Conservation (phyloP, 2,888 invertebrate species). For the Eucriotettix oculatus region DNA sequence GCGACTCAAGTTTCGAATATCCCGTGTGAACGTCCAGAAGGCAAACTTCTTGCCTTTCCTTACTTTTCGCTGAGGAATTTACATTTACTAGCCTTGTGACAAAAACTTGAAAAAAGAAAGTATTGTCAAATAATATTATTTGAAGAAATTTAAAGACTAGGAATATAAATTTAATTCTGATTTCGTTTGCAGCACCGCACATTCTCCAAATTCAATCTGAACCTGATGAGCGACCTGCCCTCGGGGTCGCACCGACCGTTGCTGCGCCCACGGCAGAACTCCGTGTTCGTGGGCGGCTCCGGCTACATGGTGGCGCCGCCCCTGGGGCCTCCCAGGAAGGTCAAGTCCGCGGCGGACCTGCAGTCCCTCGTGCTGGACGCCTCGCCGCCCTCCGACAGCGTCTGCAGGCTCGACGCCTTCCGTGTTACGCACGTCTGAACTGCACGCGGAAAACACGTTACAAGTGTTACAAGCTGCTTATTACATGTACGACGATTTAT, state of each 20-base stretch:
- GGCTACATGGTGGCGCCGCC: slow-evolving; percentile 47
- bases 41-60: no score
- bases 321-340: slow-evolving; percentile 50
- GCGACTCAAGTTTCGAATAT: no score
- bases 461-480: no score
- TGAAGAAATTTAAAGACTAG: no score
- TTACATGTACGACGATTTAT: no score
- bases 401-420: not conserved
- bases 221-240: slow-evolving; percentile 32
- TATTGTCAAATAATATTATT: no score
- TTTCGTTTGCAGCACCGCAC: slow-evolving; percentile 38
- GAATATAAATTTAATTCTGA: no score
- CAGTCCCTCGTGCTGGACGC: slow-evolving; percentile 50
- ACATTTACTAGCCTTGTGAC: no score
- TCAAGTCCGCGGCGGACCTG: slow-evolving; percentile 69
- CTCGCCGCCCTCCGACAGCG: not conserved
- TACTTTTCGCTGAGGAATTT: no score
- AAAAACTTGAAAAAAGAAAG: no score
- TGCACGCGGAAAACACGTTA: no score
- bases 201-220: slow-evolving; percentile 48
- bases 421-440: not conserved
- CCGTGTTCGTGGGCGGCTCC: slow-evolving; percentile 65
- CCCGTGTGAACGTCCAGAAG: no score
- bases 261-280: slow-evolving; percentile 53
- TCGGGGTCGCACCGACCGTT: slow-evolving; percentile 5